Percentiles rank a stretch among this genome's conserved stretches.
phyloP scores from a whole-genome alignment of 2,113 vertebrate genomes.

The Pseudorasbora parva region DNA sequence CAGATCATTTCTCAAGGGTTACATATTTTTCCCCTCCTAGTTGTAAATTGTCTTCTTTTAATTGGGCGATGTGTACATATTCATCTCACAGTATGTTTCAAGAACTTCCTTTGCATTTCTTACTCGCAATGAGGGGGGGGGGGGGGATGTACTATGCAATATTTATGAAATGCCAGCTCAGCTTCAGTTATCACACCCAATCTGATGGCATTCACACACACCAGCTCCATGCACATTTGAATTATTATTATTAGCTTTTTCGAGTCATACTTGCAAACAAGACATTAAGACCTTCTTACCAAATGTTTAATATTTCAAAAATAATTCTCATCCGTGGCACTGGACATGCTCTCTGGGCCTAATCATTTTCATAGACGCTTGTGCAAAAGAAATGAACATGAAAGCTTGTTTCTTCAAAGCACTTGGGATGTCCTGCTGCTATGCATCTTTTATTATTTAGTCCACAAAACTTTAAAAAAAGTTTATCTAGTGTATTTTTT shows the following conservation, averaged over 20 bases:
- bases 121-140: conserved; percentile 2
- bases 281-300: conserved; percentile 7
- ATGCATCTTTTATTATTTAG: conserved; percentile 22
- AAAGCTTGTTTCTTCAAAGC: conserved; percentile 53
- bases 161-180: conserved; percentile 50
- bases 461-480: conserved; percentile 25
- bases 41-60: background rate
- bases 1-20: background rate
- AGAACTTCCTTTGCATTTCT: conserved; percentile 34
- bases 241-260: conserved; percentile 32
- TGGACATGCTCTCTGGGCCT: conserved; percentile 25
- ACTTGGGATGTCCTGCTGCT: conserved; percentile 47
- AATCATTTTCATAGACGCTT: conserved; percentile 35
- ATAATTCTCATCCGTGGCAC: conserved; percentile 32
- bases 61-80: background rate
- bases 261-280: conserved; percentile 42
- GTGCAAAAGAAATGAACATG: conserved; percentile 43
- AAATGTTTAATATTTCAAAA: conserved; percentile 51
- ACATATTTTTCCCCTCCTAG: background rate
- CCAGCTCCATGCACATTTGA: conserved; percentile 6
- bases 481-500: background rate
- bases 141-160: conserved; percentile 29
- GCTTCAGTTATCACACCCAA: conserved; percentile 42
- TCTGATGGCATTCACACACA: background rate
- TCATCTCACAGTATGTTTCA: conserved; percentile 7